Percentiles rank a stretch among this genome's conserved stretches.
Evolutionary conservation across 1,140 invertebrate species (phyloP).

Genomic region (Colletes latitarsis): DNA sequence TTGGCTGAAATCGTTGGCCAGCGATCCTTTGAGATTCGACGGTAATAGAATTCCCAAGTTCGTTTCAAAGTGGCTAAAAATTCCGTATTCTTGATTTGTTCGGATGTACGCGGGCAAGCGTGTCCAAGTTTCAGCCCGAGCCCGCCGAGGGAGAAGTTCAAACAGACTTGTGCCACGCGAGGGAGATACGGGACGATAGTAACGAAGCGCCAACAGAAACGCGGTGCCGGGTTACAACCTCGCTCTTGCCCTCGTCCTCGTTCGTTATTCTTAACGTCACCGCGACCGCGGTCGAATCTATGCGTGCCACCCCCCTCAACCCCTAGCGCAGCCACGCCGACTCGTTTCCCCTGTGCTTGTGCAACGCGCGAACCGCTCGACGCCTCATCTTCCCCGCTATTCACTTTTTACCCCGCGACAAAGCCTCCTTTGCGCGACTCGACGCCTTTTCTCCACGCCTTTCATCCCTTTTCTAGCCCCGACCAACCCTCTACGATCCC

Average conservation of each 20-base stretch:
- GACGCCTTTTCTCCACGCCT: not conserved
- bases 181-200: conserved; percentile 36
- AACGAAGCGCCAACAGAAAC: conserved; percentile 37
- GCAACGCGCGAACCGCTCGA: not conserved
- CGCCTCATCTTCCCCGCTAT: conserved; percentile 3
- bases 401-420: conserved; percentile 5
- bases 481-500: not conserved
- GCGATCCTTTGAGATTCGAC: too few species aligned
- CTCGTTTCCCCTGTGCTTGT: not conserved
- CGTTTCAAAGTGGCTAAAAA: not conserved
- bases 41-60: too few species aligned
- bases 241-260: conserved; percentile 58
- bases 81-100: not conserved
- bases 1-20: too few species aligned
- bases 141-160: not conserved
- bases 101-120: too few species aligned
- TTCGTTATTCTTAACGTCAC: conserved; percentile 65
- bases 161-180: not conserved
- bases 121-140: too few species aligned
- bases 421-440: conserved; percentile 27
- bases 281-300: conserved; percentile 50
- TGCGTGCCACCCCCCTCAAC: conserved; percentile 29
- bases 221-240: conserved; percentile 55
- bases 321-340: not conserved
- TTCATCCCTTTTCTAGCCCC: not conserved